Evolutionary conservation across 2,113 vertebrate species (phyloP), one percentile per base, ranked within the genome.

Genomic region (Coregonus clupeaformis): DNA sequence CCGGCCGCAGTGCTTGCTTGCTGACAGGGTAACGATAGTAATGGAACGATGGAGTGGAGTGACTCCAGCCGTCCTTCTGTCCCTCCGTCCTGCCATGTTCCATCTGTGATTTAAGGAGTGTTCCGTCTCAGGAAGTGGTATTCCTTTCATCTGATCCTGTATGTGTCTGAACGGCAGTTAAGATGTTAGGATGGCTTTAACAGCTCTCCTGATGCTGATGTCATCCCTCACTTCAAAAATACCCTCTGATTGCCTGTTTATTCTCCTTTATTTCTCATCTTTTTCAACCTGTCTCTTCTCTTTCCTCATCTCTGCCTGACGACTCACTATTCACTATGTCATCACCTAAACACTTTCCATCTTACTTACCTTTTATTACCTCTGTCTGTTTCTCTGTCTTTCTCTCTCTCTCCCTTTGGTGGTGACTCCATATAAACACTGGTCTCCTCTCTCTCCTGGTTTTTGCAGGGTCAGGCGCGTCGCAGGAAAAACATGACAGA

Each of bases 401-500:
- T 11, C 32, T 42, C n/a, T 29, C 47, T 72, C 27, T 20, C 27
- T 30, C 29, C 29, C 60, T 36, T 60, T 32, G 75, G 49, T 22
- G 12, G 6, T 49, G 22, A 0, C 12, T 45, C 24, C 29, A 60
- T 67, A 11, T 32, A 30, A 22, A 71, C 42, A 27, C 13, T 20
- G 62, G 69, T 42, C 45, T 65, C 16, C 49, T 63, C 30, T 71
- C 68, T 5, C 32, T 60, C 80, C 13, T 66, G 64, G 2, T 68
- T 45, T 24, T 30, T 18, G 5, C 88, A 98, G 97, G 95, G 93
- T 87, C 94, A 94, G 0, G 91, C 94, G 7, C 93, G 96, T 64
- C 90, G 95, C 25, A 94, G 96, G 78, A 98, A 98, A 91, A 98
- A 98, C 93, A 96, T 98, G 91, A 95, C 90, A 0, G 96, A 98